phyloP scores from a whole-genome alignment of 2,888 invertebrate species.

The Petrophora chlorosata region DNA sequence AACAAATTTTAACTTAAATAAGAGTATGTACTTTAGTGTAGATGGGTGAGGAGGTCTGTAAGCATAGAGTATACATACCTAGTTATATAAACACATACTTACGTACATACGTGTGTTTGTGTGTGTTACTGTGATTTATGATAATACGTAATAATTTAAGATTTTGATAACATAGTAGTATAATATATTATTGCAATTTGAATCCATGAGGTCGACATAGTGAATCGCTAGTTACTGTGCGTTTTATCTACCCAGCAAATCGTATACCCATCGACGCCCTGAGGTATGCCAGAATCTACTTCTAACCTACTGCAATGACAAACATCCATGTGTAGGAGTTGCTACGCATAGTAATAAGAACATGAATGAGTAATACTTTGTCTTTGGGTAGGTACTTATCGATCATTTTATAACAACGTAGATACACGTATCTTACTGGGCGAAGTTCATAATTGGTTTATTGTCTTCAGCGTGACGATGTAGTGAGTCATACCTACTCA shows the following conservation, averaged over 20 bases:
- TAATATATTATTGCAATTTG: too few species aligned
- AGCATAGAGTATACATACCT: too few species aligned
- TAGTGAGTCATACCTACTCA: constrained; percentile 56
- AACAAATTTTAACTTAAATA: too few species aligned
- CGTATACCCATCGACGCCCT: neutral
- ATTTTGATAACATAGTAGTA: too few species aligned
- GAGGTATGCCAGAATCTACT: constrained; percentile 11
- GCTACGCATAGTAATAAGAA: constrained; percentile 22
- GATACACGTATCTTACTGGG: constrained; percentile 31
- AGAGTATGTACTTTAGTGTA: too few species aligned
- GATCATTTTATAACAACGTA: constrained; percentile 10
- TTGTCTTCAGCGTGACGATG: constrained; percentile 46
- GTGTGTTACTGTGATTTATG: too few species aligned
- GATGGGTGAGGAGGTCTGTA: too few species aligned
- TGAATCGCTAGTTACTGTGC: neutral
- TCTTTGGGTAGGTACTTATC: constrained; percentile 12
- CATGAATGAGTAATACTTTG: constrained; percentile 42
- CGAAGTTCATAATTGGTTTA: constrained; percentile 50
- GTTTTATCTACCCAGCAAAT: neutral
- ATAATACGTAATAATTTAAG: too few species aligned
- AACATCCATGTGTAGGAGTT: constrained; percentile 17
- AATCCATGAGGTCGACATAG: too few species aligned
- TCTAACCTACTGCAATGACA: constrained; percentile 12
- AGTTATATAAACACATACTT: too few species aligned
- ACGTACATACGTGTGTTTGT: too few species aligned